Base-by-base conservation (phyloP, 2,797 vertebrate species). In the Microhierax caerulescens region DNA sequence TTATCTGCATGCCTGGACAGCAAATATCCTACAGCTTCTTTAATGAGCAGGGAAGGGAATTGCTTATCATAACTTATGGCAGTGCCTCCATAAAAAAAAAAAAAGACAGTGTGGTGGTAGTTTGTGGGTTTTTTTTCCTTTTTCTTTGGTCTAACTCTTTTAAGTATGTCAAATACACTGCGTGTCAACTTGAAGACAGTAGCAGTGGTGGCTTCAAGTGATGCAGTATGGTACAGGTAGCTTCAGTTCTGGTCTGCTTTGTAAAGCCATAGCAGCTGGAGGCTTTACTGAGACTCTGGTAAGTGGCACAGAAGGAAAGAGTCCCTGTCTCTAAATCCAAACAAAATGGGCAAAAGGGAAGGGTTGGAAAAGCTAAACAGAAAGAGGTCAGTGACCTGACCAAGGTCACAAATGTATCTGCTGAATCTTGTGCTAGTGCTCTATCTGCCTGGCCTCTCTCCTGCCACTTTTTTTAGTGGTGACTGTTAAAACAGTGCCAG, bases 71-170 rank as follows among this genome's bases (percentile, higher is more conserved):
- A 57, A 84, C 15, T 13, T 34, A 7, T 11, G 6, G 37, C 54
- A 59, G 24, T 73, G 23, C 18, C 37, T 92, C 28, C 14, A 34
- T 37, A 69, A 48, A 21, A 91, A 51, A 69, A 48, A 21, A 91
- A 51, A 77, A 53, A 68, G 50, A 14, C 51, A 41, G 7, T 17
- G 36, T 30, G 19, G 9, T 53, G 28, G 14, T n/a, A 13, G 37
- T 39, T 39, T 39, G 37, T 39, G 37, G 5, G 3, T 2, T 37
- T 45, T 10, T 7, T 6, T 6, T 14, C 10, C 4, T 59, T 91
- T 88, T 37, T 0, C 2, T 53, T 45, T 54, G 6, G 1, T 72
- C 7, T 64, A 63, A n/a, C 1, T 1, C 13, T 68, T 68, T 39
- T 43, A 28, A 65, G 2, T 34, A 36, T 70, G 50, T 64, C 63